phyloP scores from a whole-genome alignment of 2,113 vertebrate species.

The Lichenostomus cassidix region DNA sequence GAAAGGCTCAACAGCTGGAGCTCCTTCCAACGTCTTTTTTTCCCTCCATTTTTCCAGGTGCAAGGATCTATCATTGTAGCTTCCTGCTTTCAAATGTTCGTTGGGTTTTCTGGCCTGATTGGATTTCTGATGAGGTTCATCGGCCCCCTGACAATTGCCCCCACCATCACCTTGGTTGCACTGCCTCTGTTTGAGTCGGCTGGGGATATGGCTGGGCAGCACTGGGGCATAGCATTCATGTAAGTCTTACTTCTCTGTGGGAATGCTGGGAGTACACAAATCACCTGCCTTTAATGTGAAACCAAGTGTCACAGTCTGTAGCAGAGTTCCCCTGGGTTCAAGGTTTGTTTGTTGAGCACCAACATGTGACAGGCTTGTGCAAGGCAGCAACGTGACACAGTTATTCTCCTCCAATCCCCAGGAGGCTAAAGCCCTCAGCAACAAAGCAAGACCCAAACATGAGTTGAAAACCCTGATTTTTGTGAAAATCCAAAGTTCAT shows the following conservation, averaged over 20 bases:
- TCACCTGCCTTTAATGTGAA: neutral
- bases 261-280: neutral
- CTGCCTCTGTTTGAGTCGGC: slow-evolving; percentile 89
- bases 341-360: neutral
- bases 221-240: slow-evolving; percentile 91
- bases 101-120: slow-evolving; percentile 94
- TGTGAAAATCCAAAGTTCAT: neutral
- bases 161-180: slow-evolving; percentile 90
- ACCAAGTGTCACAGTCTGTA: neutral
- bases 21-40: neutral
- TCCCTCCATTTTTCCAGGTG: slow-evolving; percentile 71
- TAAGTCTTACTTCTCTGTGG: slow-evolving; percentile 64
- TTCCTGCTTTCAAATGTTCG: slow-evolving; percentile 89
- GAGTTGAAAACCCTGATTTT: neutral
- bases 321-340: neutral
- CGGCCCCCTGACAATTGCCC: slow-evolving; percentile 94
- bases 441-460: neutral
- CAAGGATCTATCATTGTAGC: slow-evolving; percentile 93
- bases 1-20: neutral
- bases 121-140: slow-evolving; percentile 93
- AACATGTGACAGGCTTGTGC: neutral
- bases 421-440: neutral
- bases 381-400: neutral
- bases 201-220: slow-evolving; percentile 83
- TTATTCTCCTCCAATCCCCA: neutral